Evolutionary conservation across 2,113 vertebrate species (phyloP), one percentile per base, ranked within the genome.

Genomic region (Pogonocichla stellata): DNA sequence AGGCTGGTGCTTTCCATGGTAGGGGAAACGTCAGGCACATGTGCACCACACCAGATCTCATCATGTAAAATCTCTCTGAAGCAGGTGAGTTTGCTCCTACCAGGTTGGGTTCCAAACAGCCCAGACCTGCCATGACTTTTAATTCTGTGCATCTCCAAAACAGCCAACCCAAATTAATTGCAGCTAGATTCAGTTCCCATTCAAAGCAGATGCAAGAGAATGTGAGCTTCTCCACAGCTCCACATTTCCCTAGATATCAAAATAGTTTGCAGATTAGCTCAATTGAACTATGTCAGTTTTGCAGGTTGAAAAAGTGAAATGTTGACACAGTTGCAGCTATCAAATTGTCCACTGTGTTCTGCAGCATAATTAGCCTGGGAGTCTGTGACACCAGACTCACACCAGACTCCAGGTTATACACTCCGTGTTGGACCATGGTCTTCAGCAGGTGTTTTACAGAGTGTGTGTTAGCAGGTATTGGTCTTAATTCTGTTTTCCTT

Each of bases 341-440:
- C 9, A 72, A 47, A 64, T 90, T 0, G 0, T 10, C 6, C 29
- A 5, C 6, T 19, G 6, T 5, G 3, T 57, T 89, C 22, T 70
- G 64, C 29, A 47, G 42, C 34, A 81, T 31, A 53, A 31, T 80
- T 45, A 45, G 42, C 7, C 36, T 31, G 58, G 65, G 13, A 78
- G 5, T 28, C 28, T 53, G 31, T 79, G 47, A 47, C 33, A 64
- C 13, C 26, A 54, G 9, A 26, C 34, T 36, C 15, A 47, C 34
- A 64, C 15, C 29, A 54, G 9, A 26, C 33, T 36, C 15, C 24
- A 43, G 43, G 33, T 69, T 62, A 25, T 40, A 43, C 2, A 9
- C 19, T 47, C 16, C 0, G 0, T 77, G 12, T 80, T 77, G 28
- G n/a, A 57, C n/a, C 20, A 4, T 14, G n/a, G 6, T 65, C 50